Conservation (phyloP, 2,797 vertebrate genomes). For the Sternarchorhynchus goeldii region DNA sequence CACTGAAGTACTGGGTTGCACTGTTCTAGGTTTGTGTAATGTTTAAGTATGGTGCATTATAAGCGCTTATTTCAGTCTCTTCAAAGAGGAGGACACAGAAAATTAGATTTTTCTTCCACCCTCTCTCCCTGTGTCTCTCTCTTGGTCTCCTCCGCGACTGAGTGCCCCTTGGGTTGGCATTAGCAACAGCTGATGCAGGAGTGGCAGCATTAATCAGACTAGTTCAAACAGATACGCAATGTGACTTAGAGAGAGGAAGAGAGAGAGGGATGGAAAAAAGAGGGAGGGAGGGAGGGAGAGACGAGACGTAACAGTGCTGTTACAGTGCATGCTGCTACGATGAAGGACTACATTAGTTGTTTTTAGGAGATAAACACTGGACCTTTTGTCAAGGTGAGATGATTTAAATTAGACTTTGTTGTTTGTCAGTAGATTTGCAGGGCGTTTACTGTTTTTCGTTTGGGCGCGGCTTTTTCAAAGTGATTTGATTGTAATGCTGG, state of each 20-base stretch:
- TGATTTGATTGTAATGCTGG: constrained; percentile 22
- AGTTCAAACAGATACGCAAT: constrained; percentile 57
- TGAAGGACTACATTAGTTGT: constrained; percentile 47
- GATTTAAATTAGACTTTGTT: constrained; percentile 17
- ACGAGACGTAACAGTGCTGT: constrained; percentile 44
- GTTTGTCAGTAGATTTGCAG: constrained; percentile 1
- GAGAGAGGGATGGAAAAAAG: constrained; percentile 28
- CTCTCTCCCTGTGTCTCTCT: constrained; percentile 32
- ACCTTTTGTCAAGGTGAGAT: constrained; percentile 50
- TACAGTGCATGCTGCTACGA: constrained; percentile 48
- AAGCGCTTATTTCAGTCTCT: constrained; percentile 17
- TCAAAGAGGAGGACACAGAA: not conserved
- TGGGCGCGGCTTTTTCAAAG: constrained; percentile 3
- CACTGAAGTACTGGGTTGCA: not conserved
- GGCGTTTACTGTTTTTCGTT: not conserved
- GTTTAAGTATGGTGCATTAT: not conserved
- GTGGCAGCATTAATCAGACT: constrained; percentile 52
- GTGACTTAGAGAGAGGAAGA: constrained; percentile 48
- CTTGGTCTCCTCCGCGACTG: constrained; percentile 42
- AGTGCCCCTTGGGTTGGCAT: constrained; percentile 36
- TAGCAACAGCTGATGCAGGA: constrained; percentile 46
- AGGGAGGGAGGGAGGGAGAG: constrained; percentile 8
- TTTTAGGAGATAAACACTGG: constrained; percentile 38
- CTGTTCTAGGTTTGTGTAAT: not conserved
- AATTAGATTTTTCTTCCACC: constrained; percentile 22